phyloP scores from a whole-genome alignment of 1,140 invertebrate species.

The Drosophila pallidifrons region DNA sequence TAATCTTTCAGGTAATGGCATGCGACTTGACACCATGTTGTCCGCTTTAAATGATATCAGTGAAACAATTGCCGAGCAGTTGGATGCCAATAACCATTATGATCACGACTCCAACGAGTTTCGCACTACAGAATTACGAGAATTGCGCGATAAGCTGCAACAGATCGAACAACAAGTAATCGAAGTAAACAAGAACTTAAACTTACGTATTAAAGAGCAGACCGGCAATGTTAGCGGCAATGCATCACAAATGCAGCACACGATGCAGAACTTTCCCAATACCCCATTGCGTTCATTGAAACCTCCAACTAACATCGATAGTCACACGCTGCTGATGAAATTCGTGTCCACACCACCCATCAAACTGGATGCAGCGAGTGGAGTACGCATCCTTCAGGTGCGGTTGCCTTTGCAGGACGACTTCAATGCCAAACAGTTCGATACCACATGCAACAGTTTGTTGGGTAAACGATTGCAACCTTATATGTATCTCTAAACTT shows the following conservation, averaged over 20 bases:
- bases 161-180: conserved; percentile 61
- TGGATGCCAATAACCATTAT: conserved; percentile 64
- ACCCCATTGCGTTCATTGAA: conserved; percentile 46
- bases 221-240: conserved; percentile 9
- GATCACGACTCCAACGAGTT: conserved; percentile 52
- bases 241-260: background rate
- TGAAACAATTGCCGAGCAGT: conserved; percentile 62
- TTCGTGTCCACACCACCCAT: conserved; percentile 78
- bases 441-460: conserved; percentile 53
- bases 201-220: conserved; percentile 47
- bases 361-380: conserved; percentile 48
- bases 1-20: conserved; percentile 10
- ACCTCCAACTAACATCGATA: background rate
- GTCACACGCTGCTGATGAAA: conserved; percentile 57
- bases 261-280: background rate
- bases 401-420: conserved; percentile 72
- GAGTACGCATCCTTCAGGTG: conserved; percentile 38
- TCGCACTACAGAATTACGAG: conserved; percentile 49
- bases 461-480: conserved; percentile 35
- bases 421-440: conserved; percentile 58
- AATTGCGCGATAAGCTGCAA: conserved; percentile 48
- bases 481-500: background rate
- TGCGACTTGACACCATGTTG: conserved; percentile 54
- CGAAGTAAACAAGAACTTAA: conserved; percentile 52
- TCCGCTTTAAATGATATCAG: conserved; percentile 62